Base-by-base conservation (phyloP, 1,140 invertebrate genomes). In the Panagrolaimus sp. region DNA sequence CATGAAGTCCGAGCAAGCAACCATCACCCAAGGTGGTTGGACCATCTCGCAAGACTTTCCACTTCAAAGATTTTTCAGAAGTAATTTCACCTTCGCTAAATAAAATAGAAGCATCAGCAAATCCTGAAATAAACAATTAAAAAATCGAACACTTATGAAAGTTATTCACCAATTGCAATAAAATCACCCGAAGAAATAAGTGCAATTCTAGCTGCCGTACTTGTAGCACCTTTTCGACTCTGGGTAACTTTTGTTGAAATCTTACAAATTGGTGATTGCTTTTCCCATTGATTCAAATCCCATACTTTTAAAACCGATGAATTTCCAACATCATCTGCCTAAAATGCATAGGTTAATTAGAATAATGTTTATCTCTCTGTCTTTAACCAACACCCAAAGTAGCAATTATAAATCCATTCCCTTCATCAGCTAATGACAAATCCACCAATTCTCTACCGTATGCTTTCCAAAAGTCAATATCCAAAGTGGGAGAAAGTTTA, bases 251-350 rank as follows among this genome's bases (percentile, higher is more conserved):
- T 45, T 43, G 32, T n/a, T 62, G 38, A 26, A 64, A 76, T 24
- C 43, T 62, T 48, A 48, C 75, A 78, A 6, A 71, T 47, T 7
- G 77, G 76, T 1, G 48, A 44, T 24, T 71, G 48, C 55, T 73
- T 67, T 21, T 76, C 73, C 38, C 76, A 68, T 8, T 63, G 62
- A 45, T 69, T 67, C 24, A 76, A 43, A 65, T 78, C 68, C 78
- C 78, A 79, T 1, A 79, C 67, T 62, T 81, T 79, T 1, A 79
- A 47, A 5, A 79, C 24, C 9, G 78, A 66, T 21, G 64, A 67
- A 10, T 55, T 65, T 12, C 48, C 63, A 1, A 71, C 63, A 43
- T 79, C 78, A 45, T 79, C 76, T 64, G 75, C 76, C 71, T 80
- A 15, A 77, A 68, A 68, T 26, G n/a, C 67, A 68, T 48, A 68